Evolutionary conservation across 2,113 vertebrate genomes (phyloP).

Genomic region (Psephotus haematonotus): DNA sequence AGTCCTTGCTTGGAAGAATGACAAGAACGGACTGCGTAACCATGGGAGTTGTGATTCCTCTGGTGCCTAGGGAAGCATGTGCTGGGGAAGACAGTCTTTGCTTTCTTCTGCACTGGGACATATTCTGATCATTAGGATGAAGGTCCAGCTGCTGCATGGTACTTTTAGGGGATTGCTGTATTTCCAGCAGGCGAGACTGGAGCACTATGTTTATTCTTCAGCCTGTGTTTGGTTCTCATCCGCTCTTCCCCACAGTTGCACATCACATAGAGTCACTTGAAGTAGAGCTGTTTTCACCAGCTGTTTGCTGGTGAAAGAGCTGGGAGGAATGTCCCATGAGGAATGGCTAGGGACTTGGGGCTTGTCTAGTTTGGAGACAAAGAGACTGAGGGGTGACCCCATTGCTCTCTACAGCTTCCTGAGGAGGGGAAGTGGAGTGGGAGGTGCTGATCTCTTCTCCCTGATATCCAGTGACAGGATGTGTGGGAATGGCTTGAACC

Average conservation of each 20-base stretch:
- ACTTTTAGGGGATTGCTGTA: background rate
- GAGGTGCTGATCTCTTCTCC: background rate
- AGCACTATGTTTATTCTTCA: background rate
- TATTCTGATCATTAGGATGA: background rate
- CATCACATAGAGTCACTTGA: background rate
- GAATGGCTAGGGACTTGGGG: background rate
- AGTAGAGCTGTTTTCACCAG: background rate
- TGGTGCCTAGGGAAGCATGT: background rate
- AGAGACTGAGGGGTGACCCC: accelerated
- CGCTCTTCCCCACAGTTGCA: background rate
- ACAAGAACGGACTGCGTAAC: background rate
- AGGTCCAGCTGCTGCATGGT: background rate
- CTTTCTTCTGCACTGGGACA: background rate
- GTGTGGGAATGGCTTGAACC: background rate
- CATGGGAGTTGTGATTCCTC: background rate
- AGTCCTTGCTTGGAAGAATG: background rate
- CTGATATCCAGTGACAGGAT: background rate
- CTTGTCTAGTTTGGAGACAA: background rate
- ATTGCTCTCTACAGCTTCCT: background rate
- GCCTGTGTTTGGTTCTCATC: background rate
- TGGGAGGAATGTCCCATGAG: background rate
- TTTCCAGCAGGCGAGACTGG: background rate
- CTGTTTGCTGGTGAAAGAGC: background rate
- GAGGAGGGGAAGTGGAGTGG: background rate
- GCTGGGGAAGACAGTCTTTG: background rate